A percentile compares a stretch with the other conserved stretches of the same genome.
phyloP scores from a whole-genome alignment of 2,888 invertebrate genomes.

The Dermolepida albohirtum region DNA sequence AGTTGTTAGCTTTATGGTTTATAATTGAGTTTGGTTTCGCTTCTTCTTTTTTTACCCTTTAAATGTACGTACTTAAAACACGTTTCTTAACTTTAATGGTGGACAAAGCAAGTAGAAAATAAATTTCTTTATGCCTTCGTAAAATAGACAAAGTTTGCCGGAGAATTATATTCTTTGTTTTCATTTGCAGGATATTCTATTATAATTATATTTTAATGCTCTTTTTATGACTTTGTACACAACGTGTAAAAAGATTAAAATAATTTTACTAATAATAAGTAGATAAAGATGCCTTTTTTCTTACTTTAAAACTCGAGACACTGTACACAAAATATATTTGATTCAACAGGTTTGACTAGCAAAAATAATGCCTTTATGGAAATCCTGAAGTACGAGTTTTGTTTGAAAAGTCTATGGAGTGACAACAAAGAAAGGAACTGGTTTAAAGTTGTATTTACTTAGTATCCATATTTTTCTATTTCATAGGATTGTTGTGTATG shows the following conservation, averaged over 20 bases:
- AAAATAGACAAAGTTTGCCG: constrained; percentile 33
- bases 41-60: constrained; percentile 11
- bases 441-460: too few species aligned
- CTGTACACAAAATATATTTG: too few species aligned
- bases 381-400: too few species aligned
- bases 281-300: too few species aligned
- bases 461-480: too few species aligned
- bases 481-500: too few species aligned
- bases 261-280: too few species aligned
- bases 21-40: constrained; percentile 51
- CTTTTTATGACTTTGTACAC: neutral
- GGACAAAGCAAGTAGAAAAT: constrained; percentile 14
- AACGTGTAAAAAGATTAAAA: neutral
- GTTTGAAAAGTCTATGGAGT: too few species aligned
- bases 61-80: constrained; percentile 14
- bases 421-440: too few species aligned
- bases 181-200: constrained; percentile 9
- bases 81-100: constrained; percentile 26
- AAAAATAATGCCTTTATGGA: too few species aligned
- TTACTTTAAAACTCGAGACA: too few species aligned
- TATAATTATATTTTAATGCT: constrained; percentile 30
- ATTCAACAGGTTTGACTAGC: too few species aligned
- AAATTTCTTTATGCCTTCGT: constrained; percentile 32
- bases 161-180: constrained; percentile 12
- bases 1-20: constrained; percentile 55